Evolutionary conservation across 2,113 vertebrate genomes (phyloP).

Genomic region (Gadus macrocephalus): DNA sequence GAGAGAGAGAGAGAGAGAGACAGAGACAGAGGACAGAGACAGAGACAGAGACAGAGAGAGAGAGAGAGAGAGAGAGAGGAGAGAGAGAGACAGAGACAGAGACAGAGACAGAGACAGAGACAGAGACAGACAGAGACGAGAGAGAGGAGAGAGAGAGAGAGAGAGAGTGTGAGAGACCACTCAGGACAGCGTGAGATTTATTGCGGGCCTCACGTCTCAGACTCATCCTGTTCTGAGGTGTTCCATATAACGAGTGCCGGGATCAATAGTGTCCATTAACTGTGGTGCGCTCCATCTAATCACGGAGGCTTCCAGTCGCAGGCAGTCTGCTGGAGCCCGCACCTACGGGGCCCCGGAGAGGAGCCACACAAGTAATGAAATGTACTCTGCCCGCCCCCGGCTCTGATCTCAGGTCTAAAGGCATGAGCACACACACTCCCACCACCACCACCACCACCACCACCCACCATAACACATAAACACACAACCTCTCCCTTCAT

Average conservation of each 20-base stretch:
- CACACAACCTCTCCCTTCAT: background rate
- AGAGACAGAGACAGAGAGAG: too few relatives aligned
- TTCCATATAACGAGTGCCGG: constrained; percentile 65
- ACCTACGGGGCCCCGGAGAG: constrained; percentile 45
- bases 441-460: constrained; percentile 27
- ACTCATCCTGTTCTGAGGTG: constrained; percentile 49
- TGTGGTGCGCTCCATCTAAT: constrained; percentile 64
- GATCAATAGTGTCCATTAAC: constrained; percentile 72
- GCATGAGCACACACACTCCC: constrained; percentile 54
- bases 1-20: too few relatives aligned
- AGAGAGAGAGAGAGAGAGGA: constrained; percentile 4
- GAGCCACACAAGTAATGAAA: constrained; percentile 65
- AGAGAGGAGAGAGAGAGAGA: too few relatives aligned
- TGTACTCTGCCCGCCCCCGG: constrained; percentile 53
- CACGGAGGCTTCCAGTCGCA: constrained; percentile 51
- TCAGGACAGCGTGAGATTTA: constrained; percentile 40
- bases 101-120: too few relatives aligned
- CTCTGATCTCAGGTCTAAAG: constrained; percentile 35
- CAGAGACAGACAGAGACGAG: too few relatives aligned
- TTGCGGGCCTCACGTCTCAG: constrained; percentile 47
- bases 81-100: too few relatives aligned
- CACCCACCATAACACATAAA: constrained; percentile 21
- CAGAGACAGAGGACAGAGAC: too few relatives aligned
- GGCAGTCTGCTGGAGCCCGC: constrained; percentile 51
- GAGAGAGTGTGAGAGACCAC: too few relatives aligned